phyloP scores from a whole-genome alignment of 2,797 vertebrate species.

The Chelmon rostratus region DNA sequence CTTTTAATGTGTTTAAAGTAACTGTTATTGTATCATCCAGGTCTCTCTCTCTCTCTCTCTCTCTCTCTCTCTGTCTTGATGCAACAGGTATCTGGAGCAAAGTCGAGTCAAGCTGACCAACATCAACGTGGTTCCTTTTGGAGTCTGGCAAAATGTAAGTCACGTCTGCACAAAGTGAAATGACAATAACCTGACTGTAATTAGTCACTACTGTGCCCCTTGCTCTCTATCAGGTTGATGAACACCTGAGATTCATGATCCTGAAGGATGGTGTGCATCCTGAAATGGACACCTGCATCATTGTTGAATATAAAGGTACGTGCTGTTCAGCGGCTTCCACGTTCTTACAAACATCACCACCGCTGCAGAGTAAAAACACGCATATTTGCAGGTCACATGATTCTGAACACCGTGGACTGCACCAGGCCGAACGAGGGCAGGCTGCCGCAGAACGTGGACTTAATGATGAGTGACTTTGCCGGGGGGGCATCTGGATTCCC shows the following conservation, averaged over 20 bases:
- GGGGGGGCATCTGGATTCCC: constrained; percentile 90
- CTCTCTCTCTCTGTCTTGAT: neutral
- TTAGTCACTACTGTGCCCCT: neutral
- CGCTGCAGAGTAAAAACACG: neutral
- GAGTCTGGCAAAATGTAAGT: constrained; percentile 86
- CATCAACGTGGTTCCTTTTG: constrained; percentile 86
- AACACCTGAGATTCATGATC: constrained; percentile 88
- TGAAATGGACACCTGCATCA: constrained; percentile 90
- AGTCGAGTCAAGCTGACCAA: constrained; percentile 86
- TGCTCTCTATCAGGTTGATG: constrained; percentile 76
- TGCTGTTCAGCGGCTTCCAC: neutral
- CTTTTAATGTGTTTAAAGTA: neutral
- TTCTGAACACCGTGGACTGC: constrained; percentile 90
- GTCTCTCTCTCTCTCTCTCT: too few relatives aligned
- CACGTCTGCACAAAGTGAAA: neutral
- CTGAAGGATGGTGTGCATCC: constrained; percentile 89
- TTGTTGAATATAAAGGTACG: constrained; percentile 90
- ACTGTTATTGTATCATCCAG: neutral
- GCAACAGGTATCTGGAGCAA: constrained; percentile 72
- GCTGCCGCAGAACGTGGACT: constrained; percentile 82
- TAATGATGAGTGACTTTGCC: constrained; percentile 90
- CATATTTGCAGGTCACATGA: constrained; percentile 83
- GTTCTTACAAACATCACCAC: neutral
- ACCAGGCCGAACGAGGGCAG: constrained; percentile 86
- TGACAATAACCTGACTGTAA: neutral